Evolutionary conservation across 2,797 vertebrate species (phyloP), one percentile per base, ranked within the genome.

Genomic region (Sitta carolinensis): DNA sequence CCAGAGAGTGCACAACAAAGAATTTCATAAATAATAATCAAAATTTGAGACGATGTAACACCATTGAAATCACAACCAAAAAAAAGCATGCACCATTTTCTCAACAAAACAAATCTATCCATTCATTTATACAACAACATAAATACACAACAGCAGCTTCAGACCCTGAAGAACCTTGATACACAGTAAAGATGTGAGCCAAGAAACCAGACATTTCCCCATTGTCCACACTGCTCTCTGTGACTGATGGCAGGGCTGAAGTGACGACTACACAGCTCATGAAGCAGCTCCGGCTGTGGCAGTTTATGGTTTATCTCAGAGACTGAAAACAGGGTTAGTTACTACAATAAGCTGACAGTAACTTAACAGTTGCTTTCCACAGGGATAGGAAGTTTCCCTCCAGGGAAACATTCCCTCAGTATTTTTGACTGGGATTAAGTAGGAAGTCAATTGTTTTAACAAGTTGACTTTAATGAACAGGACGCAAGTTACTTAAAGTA

Each of bases 211-310:
- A 70, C 61, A 78, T n/a, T 70, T 72, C 57, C 52, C 70, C 42
- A 61, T 54, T 91, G 84, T 70, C 79, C 87, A 80, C 57, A 21
- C 3, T 52, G 40, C 45, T 66, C 47, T 40, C 72, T 38, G 32
- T 74, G 61, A 81, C 57, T 70, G 75, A 87, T 32, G 64, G 43
- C 64, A 85, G 57, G 27, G 55, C 61, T 63, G 45, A 85, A 93
- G 69, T 11, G 54, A 75, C 4, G 1, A 64, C 54, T 50, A 4
- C 84, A 84, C n/a, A 91, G 84, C 52, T 89, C 75, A 26, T 5
- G n/a, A 76, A 91, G 84, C 43, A 90, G 81, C 59, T 90, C 89
- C 95, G 70, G 89, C 91, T 87, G 77, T 34, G 67, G 67, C 74
- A 79, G 51, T 81, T 96, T 42, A 76, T 42, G 67, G 89, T 91